phyloP scores from a whole-genome alignment of 64 coral and sea anemone species.

The Pachyseris speciosa region DNA sequence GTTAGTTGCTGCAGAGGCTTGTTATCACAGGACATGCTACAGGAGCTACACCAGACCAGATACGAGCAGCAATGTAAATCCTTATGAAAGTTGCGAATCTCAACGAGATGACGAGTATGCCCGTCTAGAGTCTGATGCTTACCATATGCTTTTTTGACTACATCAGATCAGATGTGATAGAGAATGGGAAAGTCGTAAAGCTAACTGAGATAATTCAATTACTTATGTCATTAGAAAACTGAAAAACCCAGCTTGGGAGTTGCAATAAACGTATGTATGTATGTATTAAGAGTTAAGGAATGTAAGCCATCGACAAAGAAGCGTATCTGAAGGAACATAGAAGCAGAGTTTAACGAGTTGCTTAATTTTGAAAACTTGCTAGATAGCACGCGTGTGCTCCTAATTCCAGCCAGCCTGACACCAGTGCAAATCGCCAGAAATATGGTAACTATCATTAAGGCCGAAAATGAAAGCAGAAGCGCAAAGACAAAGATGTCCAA shows the following conservation, averaged over 20 bases:
- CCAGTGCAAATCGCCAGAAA: constrained; percentile 24
- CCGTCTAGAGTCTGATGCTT: constrained; percentile 49
- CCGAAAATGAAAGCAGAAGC: background rate
- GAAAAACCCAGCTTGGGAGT: too few species aligned
- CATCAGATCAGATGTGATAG: background rate
- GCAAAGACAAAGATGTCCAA: background rate
- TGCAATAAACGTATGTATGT: too few species aligned
- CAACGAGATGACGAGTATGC: constrained; percentile 43
- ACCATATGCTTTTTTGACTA: background rate
- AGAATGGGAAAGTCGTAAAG: background rate
- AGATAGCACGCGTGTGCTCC: constrained; percentile 1
- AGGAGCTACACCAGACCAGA: constrained; percentile 14
- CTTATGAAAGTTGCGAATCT: constrained; percentile 24
- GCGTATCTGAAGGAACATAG: background rate
- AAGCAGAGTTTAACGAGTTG: background rate
- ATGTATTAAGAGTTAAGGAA: too few species aligned
- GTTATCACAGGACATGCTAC: constrained; percentile 25
- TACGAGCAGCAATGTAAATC: background rate
- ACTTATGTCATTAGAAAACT: constrained; percentile 1
- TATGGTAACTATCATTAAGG: background rate
- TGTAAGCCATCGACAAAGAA: background rate
- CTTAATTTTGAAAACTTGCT: constrained; percentile 28
- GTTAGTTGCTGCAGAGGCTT: constrained; percentile 52
- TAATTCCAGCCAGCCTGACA: background rate
- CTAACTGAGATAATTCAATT: background rate